Evolutionary conservation across 2,113 vertebrate genomes (phyloP).

Genomic region (Nothocercus nigrocapillus): DNA sequence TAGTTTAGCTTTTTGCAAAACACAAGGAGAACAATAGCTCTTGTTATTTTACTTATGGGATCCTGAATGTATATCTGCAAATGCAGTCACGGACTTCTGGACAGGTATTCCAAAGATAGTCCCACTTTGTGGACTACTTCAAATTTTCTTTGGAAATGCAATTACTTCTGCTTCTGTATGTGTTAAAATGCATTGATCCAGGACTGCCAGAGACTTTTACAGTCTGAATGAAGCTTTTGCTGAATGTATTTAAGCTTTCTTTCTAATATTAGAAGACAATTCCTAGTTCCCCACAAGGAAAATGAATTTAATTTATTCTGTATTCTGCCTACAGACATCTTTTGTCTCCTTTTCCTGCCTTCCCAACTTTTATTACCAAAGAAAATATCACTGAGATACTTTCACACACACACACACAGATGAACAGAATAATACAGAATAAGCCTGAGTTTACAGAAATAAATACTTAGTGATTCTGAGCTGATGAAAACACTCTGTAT

Average conservation of each 20-base stretch:
- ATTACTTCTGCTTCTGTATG: not conserved
- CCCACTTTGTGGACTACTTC: not conserved
- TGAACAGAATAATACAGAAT: constrained; percentile 4
- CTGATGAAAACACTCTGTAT: not conserved
- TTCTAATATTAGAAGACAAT: constrained; percentile 31
- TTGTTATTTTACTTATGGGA: constrained; percentile 1
- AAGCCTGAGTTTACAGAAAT: constrained; percentile 11
- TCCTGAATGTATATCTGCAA: not conserved
- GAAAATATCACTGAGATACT: constrained; percentile 10
- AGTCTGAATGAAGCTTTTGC: constrained; percentile 17
- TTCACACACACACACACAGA: not conserved
- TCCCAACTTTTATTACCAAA: constrained; percentile 22
- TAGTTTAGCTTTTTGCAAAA: not conserved
- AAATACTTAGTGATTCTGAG: not conserved
- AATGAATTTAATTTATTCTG: constrained; percentile 27
- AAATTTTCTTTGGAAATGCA: constrained; percentile 22
- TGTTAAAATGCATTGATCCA: not conserved
- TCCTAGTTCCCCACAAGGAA: constrained; percentile 19
- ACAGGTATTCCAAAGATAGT: not conserved
- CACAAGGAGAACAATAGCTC: constrained; percentile 6
- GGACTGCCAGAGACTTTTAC: not conserved
- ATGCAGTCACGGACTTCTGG: not conserved
- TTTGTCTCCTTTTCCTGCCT: constrained; percentile 20
- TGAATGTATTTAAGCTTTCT: constrained; percentile 28
- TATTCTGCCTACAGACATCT: constrained; percentile 20